phyloP scores from a whole-genome alignment of 2,888 invertebrate species.

The Pandemis corylana region DNA sequence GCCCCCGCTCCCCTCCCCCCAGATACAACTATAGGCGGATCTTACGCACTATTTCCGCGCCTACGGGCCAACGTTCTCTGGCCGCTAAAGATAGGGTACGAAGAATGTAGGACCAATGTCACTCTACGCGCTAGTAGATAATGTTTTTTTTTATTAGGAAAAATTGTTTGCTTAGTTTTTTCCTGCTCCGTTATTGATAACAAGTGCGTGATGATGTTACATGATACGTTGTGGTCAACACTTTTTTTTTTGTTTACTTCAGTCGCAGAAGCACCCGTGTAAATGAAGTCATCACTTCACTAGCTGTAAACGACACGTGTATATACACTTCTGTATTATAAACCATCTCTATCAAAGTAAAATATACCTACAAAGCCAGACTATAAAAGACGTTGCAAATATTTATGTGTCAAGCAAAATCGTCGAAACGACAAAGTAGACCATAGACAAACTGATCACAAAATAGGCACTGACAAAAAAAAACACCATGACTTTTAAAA shows the following conservation, averaged over 20 bases:
- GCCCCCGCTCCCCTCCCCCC: slow-evolving; percentile 44
- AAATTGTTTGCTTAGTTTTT: slow-evolving; percentile 45
- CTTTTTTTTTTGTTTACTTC: background rate
- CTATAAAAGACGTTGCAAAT: too few species aligned
- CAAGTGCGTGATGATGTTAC: slow-evolving; percentile 4
- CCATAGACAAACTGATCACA: too few species aligned
- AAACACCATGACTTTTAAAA: too few species aligned
- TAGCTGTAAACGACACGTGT: too few species aligned
- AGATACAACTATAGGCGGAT: slow-evolving; percentile 26
- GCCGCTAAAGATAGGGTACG: slow-evolving; percentile 61
- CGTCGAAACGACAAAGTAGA: too few species aligned
- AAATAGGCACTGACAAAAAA: too few species aligned
- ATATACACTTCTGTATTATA: too few species aligned
- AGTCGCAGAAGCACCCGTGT: background rate
- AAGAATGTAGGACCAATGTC: slow-evolving; percentile 81
- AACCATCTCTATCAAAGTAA: background rate
- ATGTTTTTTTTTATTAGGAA: slow-evolving; percentile 57
- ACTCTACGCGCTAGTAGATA: slow-evolving; percentile 67
- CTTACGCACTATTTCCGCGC: slow-evolving; percentile 18
- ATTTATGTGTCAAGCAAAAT: too few species aligned
- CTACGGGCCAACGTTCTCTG: slow-evolving; percentile 49
- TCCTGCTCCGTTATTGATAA: slow-evolving; percentile 18
- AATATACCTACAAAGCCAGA: too few species aligned
- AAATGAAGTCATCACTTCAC: too few species aligned
- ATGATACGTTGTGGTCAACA: background rate